Conservation (phyloP, 2,888 invertebrate species). For the Ceramica pisi region DNA sequence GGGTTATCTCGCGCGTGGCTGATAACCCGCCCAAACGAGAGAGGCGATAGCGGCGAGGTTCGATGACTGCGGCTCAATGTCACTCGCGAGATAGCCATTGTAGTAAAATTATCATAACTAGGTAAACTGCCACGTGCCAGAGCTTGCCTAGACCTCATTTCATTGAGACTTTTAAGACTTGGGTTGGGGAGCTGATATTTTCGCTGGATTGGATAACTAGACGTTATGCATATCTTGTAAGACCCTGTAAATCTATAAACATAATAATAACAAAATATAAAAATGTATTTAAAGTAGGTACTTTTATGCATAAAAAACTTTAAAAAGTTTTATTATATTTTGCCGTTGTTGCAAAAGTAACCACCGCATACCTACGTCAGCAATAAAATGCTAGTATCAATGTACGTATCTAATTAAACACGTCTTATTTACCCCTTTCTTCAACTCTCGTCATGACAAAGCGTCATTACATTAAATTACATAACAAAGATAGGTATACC, state of each 20-base stretch:
- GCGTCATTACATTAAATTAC: constrained; percentile 22
- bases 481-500: constrained; percentile 29
- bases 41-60: constrained; percentile 76
- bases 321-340: no score
- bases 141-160: constrained; percentile 22
- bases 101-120: constrained; percentile 87
- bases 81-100: constrained; percentile 76
- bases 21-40: constrained; percentile 85
- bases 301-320: background rate
- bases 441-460: background rate
- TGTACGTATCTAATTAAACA: background rate
- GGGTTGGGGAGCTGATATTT: background rate
- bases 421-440: constrained; percentile 25
- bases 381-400: no score
- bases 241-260: constrained; percentile 2
- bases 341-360: no score
- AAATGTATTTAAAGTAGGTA: constrained; percentile 3
- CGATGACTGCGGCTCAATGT: constrained; percentile 89
- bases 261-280: constrained; percentile 1
- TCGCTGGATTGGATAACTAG: background rate
- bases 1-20: constrained; percentile 88
- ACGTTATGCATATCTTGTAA: background rate
- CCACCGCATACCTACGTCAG: no score
- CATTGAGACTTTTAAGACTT: background rate
- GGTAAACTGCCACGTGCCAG: constrained; percentile 65